Conservation (phyloP, 2,113 vertebrate species). For the Cyanistes caeruleus region DNA sequence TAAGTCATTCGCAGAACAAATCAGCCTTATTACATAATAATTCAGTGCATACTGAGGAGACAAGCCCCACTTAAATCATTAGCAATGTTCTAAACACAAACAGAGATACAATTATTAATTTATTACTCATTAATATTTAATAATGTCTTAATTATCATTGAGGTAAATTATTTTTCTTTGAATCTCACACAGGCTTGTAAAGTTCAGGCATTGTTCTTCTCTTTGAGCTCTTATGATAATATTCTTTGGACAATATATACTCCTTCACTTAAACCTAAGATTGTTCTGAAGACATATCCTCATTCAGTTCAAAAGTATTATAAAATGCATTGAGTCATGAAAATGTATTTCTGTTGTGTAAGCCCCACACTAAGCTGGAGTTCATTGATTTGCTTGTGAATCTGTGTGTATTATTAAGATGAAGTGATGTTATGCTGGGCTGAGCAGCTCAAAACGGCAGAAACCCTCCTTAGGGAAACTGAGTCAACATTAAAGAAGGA, state of each 20-base stretch:
- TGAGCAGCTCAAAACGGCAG: not conserved
- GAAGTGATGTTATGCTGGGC: fast-evolving
- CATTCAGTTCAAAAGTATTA: not conserved
- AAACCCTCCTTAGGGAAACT: not conserved
- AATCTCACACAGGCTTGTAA: not conserved
- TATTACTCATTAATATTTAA: not conserved
- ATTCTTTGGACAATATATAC: not conserved
- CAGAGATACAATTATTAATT: not conserved
- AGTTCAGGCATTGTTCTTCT: not conserved
- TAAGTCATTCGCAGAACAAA: not conserved
- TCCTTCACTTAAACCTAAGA: not conserved
- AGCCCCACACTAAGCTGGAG: not conserved
- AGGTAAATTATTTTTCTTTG: not conserved
- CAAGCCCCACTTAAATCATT: not conserved
- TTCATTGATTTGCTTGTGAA: not conserved
- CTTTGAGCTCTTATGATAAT: not conserved
- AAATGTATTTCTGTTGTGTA: not conserved
- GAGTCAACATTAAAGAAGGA: not conserved
- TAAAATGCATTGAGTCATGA: not conserved
- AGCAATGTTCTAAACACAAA: not conserved
- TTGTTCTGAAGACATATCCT: not conserved
- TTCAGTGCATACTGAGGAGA: not conserved
- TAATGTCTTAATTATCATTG: not conserved
- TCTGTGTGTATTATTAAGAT: not conserved
- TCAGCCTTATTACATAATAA: not conserved